These are phyloP conservation scores for Selenia dentaria DNA, from an alignment of 2,888 invertebrate species.

Conservation along the genomic window DNA sequence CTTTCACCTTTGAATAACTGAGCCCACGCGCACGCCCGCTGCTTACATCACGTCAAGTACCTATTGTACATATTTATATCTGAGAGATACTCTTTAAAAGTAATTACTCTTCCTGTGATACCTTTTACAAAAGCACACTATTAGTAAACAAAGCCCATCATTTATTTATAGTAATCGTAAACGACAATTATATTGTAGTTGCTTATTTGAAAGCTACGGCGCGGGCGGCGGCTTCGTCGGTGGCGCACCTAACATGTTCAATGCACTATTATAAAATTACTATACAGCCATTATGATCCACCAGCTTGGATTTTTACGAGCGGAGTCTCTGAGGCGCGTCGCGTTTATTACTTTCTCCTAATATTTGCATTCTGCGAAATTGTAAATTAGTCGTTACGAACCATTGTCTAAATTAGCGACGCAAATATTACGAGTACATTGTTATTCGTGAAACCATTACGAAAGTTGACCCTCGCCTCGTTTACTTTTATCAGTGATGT, in stretches of 20 bases:
- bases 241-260: conserved; percentile 12
- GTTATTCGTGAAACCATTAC: conserved; percentile 27
- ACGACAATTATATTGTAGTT: conserved; percentile 5
- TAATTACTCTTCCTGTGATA: conserved; percentile 1
- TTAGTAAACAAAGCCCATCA: conserved; percentile 11
- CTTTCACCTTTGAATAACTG: conserved; percentile 52
- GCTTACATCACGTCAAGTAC: conserved; percentile 32
- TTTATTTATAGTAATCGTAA: conserved; percentile 16
- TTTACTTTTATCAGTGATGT: conserved; percentile 34
- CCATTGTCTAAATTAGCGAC: conserved; percentile 30
- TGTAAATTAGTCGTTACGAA: conserved; percentile 30
- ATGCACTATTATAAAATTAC: conserved; percentile 21
- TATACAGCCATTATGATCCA: conserved; percentile 18
- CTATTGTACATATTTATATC: neutral
- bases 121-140: neutral
- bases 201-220: conserved; percentile 6
- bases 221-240: conserved; percentile 10
- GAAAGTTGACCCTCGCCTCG: conserved; percentile 23
- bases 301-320: conserved; percentile 41
- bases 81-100: neutral
- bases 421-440: conserved; percentile 29
- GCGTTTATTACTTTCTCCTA: conserved; percentile 46
- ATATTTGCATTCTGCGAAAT: conserved; percentile 40
- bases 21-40: conserved; percentile 44
- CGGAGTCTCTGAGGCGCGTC: conserved; percentile 39